phyloP scores from a whole-genome alignment of 2,113 vertebrate genomes.

The Gnathonemus echidnorhynchus region DNA sequence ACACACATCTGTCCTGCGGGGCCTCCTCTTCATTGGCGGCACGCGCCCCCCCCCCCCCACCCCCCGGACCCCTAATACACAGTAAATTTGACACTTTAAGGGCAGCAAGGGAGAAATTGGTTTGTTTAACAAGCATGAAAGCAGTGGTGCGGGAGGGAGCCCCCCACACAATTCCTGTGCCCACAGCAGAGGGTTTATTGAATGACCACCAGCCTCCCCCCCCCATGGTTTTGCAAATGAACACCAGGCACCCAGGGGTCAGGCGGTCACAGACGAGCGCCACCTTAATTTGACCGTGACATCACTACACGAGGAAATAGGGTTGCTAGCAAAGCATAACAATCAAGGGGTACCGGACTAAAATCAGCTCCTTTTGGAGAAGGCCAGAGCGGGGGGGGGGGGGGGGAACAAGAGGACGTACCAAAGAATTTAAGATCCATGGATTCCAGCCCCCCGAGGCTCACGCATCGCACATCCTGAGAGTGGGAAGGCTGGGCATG shows the following conservation, averaged over 20 bases:
- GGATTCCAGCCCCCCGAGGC: neutral
- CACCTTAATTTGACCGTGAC: conserved; percentile 1
- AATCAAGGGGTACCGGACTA: neutral
- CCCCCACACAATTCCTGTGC: neutral
- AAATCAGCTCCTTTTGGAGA: neutral
- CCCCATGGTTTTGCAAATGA: neutral
- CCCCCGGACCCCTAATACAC: neutral
- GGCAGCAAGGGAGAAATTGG: neutral
- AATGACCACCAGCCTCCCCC: neutral
- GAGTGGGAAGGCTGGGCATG: neutral
- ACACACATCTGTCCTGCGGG: no score
- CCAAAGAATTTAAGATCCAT: neutral
- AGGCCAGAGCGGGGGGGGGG: neutral
- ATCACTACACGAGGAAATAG: neutral
- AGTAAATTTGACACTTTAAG: neutral
- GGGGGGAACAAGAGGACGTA: neutral
- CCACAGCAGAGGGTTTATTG: neutral
- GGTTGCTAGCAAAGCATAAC: neutral
- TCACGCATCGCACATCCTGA: neutral
- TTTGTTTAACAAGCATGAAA: conserved; percentile 7
- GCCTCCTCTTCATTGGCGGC: neutral
- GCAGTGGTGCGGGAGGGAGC: neutral
- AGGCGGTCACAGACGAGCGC: neutral
- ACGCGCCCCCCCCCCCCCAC: neutral
- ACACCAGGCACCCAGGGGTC: neutral